Evolutionary conservation across 2,888 invertebrate genomes (phyloP), one percentile per base, ranked within the genome.

Genomic region (Dynastes hyllus): DNA sequence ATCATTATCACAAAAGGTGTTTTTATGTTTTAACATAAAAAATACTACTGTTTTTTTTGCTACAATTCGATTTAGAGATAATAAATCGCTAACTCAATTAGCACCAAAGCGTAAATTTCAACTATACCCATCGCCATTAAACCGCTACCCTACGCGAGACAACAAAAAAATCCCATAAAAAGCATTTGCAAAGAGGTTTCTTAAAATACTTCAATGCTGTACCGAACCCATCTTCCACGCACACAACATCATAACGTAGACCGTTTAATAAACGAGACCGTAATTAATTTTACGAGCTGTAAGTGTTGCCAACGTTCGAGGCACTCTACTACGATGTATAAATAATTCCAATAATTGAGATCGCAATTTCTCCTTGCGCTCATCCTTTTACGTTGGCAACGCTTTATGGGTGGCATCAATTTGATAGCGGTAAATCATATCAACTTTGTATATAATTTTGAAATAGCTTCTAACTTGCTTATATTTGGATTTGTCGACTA

Each of bases 261-360:
- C 55, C 61, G 45, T 69, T 69, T 61, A 73, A 80, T 80, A 80
- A 80, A 79, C 79, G 76, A 70, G 69, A 58, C 32, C 37, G 65
- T 81, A 81, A 81, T 81, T 81, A 81, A 81, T 81, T 81, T 81
- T 80, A 77, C 66, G 76, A 77, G 76, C 77, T 45, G 80, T 66
- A 80, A 69, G 67, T 77, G 78, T 77, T 81, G 82, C 82, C 82
- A 81, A 81, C 77, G 78, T 58, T 66, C 40, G 27, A 65, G 78
- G 79, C 79, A 76, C 79, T 82, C 83, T 83, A 82, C 69, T 9
- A 50, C 80, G 81, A 77, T 80, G 81, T 83, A 85, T 83, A 84
- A 84, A 85, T 85, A 85, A 84, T 83, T 78, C 76, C 81, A 80
- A 82, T 85, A 85, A 85, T 85, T 83, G 83, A 84, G 81, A 82